A percentile compares a stretch with the other conserved stretches of the same genome.
Conservation (phyloP, 2,888 invertebrate species). For the Theodoxus fluviatilis region DNA sequence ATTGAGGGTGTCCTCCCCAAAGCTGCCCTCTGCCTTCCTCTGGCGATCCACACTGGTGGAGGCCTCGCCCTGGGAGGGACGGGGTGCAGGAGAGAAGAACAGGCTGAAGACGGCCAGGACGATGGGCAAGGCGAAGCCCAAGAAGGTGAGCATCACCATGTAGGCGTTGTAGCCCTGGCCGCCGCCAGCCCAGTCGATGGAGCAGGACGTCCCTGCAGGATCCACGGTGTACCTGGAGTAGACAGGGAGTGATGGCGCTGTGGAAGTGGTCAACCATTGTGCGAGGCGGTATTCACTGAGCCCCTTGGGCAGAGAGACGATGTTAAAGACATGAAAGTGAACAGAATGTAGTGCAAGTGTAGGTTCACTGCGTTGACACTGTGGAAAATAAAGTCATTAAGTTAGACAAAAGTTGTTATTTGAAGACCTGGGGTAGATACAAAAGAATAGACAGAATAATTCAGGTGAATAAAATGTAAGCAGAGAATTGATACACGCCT, state of each 20-base stretch:
- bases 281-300: too few relatives aligned
- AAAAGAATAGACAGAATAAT: too few relatives aligned
- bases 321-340: too few relatives aligned
- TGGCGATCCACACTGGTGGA: not conserved
- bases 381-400: too few relatives aligned
- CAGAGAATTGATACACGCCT: too few relatives aligned
- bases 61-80: not conserved
- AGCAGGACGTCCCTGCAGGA: conserved; percentile 42
- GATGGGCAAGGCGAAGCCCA: conserved; percentile 48
- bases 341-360: too few relatives aligned
- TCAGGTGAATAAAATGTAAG: too few relatives aligned
- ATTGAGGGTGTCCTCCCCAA: conserved; percentile 31
- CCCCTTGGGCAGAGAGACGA: too few relatives aligned
- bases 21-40: not conserved
- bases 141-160: conserved; percentile 43
- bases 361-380: too few relatives aligned
- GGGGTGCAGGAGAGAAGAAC: conserved; percentile 14
- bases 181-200: conserved; percentile 41
- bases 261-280: too few relatives aligned
- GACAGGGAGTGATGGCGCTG: not conserved
- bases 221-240: conserved; percentile 44
- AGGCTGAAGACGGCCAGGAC: conserved; percentile 28
- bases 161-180: conserved; percentile 44
- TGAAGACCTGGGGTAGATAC: too few relatives aligned
- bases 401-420: too few relatives aligned